Conservation (phyloP, 2,113 vertebrate species). For the Puntigrus tetrazona region DNA sequence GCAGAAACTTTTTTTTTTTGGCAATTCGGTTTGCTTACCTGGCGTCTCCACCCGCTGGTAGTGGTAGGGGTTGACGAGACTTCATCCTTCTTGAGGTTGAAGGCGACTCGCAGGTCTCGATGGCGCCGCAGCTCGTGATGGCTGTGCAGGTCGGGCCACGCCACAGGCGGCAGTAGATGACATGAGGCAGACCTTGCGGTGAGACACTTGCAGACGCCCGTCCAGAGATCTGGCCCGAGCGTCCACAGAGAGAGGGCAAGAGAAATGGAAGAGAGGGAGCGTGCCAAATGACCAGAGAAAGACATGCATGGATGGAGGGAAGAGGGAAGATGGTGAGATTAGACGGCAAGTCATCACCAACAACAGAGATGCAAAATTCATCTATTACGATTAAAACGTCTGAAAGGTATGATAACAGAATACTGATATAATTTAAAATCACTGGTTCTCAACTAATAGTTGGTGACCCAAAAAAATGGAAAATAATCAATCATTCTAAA, state of each 20-base stretch:
- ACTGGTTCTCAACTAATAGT: constrained; percentile 23
- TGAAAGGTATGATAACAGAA: neutral
- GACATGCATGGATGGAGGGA: constrained; percentile 51
- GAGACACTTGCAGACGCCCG: constrained; percentile 96
- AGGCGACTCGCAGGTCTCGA: constrained; percentile 98
- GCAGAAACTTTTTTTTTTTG: too few species aligned
- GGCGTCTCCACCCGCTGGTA: constrained; percentile 99
- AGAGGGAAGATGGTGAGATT: constrained; percentile 51
- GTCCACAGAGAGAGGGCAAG: constrained; percentile 27
- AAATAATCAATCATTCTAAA: neutral
- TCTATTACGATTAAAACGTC: neutral
- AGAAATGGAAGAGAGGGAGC: constrained; percentile 50
- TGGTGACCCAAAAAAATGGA: neutral
- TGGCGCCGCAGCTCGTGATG: constrained; percentile 97
- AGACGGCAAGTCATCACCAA: constrained; percentile 35
- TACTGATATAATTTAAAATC: constrained; percentile 21
- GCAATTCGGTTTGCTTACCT: constrained; percentile 73
- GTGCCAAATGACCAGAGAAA: constrained; percentile 57
- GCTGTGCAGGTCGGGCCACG: constrained; percentile 99
- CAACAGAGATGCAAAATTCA: neutral
- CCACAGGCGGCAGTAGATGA: constrained; percentile 98
- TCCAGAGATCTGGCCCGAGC: constrained; percentile 86
- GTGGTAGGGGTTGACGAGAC: constrained; percentile 98
- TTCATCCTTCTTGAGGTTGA: constrained; percentile 99
- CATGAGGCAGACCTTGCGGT: constrained; percentile 93